Base-by-base conservation (phyloP, 2,888 invertebrate genomes). In the Lasioglossum calceatum region DNA sequence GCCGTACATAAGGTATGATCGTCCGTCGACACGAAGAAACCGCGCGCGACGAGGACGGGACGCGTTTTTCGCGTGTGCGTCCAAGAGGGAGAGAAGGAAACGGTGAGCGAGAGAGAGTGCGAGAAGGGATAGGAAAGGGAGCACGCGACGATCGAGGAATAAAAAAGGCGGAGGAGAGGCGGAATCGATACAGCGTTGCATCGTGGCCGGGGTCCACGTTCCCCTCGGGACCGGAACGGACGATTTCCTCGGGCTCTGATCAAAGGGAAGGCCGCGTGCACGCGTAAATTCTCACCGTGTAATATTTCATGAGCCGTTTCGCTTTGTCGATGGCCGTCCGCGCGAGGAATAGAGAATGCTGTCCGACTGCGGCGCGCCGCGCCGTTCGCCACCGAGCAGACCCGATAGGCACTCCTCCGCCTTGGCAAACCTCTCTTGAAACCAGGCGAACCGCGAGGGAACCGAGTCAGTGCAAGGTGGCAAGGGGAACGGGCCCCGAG, bases 1-100 rank as follows among this genome's bases (percentile, higher is more conserved):
- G 93, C 92, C 92, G 93, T 94, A 94, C 95, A 94, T 95, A 95
- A 95, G 93, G 92, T 94, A 95, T 94, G 95, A 94, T 93, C 93
- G 88, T 89, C 87, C 90, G 87, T 88, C 87, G 82, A 78, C 81
- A 76, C 84, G 79, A 64, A 61, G 71, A 64, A 72, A 73, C 73
- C 36, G 36, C 32, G 73, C 73, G 73, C 27, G 74, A 74, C 82
- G 78, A 86, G 85, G 86, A 88, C 44, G 36, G 36, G 36, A 50
- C 44, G 27, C 74, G 74, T 19, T 74, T 74, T 74, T 74, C 74
- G 74, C 79, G 77, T 81, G 84, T 72, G 85, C 44, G 58, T 44
- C 70, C 67, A 16, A 75, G 44, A 54, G 79, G 50, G 76, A 78
- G 71, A 77, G 44, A 42, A 14, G 3, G 70, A 42, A 42, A 71